Percentiles rank a stretch among this genome's conserved stretches.
phyloP scores from a whole-genome alignment of 1,140 invertebrate species.

The Acromyrmex charruanus region DNA sequence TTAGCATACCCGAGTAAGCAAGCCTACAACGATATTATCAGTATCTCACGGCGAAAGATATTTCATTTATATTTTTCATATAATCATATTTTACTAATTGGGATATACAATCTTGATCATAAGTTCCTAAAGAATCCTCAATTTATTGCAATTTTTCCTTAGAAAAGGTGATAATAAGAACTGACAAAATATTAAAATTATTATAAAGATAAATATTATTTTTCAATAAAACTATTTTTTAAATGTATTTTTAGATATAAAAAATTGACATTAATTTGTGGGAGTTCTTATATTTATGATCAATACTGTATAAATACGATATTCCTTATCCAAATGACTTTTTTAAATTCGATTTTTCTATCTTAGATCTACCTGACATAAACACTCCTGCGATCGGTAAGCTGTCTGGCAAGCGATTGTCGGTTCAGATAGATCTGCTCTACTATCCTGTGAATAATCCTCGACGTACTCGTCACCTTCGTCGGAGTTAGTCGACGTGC shows the following conservation, averaged over 20 bases:
- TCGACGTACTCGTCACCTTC: conserved; percentile 71
- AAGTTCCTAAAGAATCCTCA: too few species aligned
- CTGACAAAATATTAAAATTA: too few species aligned
- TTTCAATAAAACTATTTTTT: too few species aligned
- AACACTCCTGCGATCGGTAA: conserved; percentile 79
- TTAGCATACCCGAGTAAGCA: conserved; percentile 81
- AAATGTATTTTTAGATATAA: not conserved
- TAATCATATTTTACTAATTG: not conserved
- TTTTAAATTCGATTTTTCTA: not conserved
- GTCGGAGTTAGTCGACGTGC: conserved; percentile 81
- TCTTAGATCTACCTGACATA: conserved; percentile 79
- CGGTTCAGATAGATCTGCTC: conserved; percentile 42
- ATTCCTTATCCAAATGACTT: not conserved
- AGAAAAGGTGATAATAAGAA: too few species aligned
- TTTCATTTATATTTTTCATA: not conserved
- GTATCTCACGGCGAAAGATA: conserved; percentile 23
- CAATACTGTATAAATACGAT: not conserved
- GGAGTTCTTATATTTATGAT: too few species aligned
- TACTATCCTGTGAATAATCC: conserved; percentile 69
- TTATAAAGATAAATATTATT: too few species aligned
- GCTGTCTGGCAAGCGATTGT: conserved; percentile 56
- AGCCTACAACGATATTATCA: conserved; percentile 71
- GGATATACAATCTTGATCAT: too few species aligned
- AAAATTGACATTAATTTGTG: not conserved
- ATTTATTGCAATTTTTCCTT: too few species aligned